These are phyloP conservation scores for Cynodonichthys magdalenae DNA, from an alignment of 2,797 vertebrate genomes.

Conservation along the genomic window DNA sequence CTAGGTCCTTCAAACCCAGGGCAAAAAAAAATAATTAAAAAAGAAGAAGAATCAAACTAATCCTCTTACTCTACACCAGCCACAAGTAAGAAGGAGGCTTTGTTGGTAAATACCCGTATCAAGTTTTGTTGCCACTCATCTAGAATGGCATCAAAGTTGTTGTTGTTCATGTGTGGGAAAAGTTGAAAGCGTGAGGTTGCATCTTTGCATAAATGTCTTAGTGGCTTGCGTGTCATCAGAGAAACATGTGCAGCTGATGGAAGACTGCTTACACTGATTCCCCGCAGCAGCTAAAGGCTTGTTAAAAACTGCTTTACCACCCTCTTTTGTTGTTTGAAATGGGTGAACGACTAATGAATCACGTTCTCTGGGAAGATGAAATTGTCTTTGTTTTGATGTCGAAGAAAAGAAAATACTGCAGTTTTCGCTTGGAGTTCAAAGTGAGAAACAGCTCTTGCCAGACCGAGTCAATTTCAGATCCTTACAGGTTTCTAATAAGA, in stretches of 20 bases:
- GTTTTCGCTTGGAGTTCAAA: conserved; percentile 5
- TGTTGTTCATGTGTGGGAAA: conserved; percentile 65
- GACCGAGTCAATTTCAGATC: not conserved
- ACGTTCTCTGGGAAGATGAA: conserved; percentile 19
- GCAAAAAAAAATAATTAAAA: conserved; percentile 59
- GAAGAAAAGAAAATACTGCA: conserved; percentile 16
- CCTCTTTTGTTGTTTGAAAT: conserved; percentile 33
- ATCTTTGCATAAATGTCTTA: conserved; percentile 69
- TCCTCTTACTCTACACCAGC: conserved; percentile 80
- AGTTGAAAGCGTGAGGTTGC: conserved; percentile 71
- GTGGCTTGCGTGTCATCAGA: conserved; percentile 66
- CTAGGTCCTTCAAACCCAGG: conserved; percentile 65
- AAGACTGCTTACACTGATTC: conserved; percentile 75
- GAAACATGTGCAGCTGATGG: conserved; percentile 74
- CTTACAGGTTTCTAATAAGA: not conserved
- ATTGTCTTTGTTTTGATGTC: conserved; percentile 22
- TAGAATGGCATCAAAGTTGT: conserved; percentile 77
- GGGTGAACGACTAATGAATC: conserved; percentile 48
- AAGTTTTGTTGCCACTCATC: conserved; percentile 76
- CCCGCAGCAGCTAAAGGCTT: conserved; percentile 76
- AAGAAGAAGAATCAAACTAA: conserved; percentile 72
- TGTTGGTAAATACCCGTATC: conserved; percentile 84
- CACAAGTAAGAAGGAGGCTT: conserved; percentile 65
- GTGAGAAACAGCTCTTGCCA: not conserved
- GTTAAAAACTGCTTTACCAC: conserved; percentile 74